Evolutionary conservation across 1,140 invertebrate genomes (phyloP).

Genomic region (Aporrectodea caliginosa): DNA sequence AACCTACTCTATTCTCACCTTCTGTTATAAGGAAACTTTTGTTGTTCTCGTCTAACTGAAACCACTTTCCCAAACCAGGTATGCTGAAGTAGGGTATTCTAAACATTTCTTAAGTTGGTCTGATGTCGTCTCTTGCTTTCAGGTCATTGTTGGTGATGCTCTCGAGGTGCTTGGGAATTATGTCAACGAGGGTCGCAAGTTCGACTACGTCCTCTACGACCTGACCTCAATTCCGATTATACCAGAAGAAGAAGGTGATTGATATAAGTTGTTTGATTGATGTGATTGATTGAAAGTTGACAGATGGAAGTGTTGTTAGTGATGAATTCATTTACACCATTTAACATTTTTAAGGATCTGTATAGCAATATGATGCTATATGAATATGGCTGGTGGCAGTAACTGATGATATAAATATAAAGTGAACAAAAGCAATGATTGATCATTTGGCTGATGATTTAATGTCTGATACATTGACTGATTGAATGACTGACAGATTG

Average conservation of each 20-base stretch:
- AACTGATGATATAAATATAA: background rate
- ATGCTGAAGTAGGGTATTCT: background rate
- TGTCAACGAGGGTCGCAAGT: conserved; percentile 71
- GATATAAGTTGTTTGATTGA: too few relatives aligned
- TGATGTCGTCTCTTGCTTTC: conserved; percentile 40
- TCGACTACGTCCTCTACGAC: conserved; percentile 89
- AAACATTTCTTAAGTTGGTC: background rate
- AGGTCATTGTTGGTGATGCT: conserved; percentile 88
- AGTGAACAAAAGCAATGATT: background rate
- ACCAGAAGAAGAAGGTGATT: conserved; percentile 35
- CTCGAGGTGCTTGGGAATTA: conserved; percentile 75
- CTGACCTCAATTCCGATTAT: conserved; percentile 79
- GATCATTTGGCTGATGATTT: conserved; percentile 26
- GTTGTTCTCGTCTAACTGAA: background rate
- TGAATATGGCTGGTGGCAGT: background rate
- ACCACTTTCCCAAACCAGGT: background rate
- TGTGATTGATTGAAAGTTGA: too few relatives aligned
- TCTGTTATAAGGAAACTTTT: background rate
- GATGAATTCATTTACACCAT: too few relatives aligned
- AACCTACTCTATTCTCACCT: too few relatives aligned
- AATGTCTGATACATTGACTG: too few relatives aligned
- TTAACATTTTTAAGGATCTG: too few relatives aligned
- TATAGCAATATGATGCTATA: too few relatives aligned
- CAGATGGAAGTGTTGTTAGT: background rate
- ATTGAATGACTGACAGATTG: too few relatives aligned